A percentile compares a stretch with the other conserved stretches of the same genome.
Conservation (phyloP, 2,113 vertebrate genomes). For the Typhlomys cinereus region DNA sequence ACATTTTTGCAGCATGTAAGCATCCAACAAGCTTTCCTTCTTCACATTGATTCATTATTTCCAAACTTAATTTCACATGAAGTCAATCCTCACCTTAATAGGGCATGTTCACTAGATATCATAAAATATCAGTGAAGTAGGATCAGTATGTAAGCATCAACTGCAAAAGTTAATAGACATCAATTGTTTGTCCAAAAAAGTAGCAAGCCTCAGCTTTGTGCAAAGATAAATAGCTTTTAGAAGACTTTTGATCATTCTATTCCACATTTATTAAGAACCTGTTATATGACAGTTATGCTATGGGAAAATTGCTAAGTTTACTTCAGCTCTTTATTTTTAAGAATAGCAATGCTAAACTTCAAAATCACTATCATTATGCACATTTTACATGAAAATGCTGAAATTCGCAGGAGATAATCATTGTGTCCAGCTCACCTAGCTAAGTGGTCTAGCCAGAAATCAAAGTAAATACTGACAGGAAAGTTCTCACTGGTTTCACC, state of each 20-base stretch:
- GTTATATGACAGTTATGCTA: not conserved
- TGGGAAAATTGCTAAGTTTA: not conserved
- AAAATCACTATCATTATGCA: not conserved
- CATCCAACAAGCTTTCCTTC: not conserved
- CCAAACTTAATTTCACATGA: conserved; percentile 17
- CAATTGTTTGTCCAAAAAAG: not conserved
- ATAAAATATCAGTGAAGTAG: not conserved
- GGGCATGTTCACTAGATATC: not conserved
- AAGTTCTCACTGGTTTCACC: not conserved
- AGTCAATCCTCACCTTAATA: not conserved
- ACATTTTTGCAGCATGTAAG: not conserved
- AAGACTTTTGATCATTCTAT: not conserved
- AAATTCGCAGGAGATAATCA: not conserved
- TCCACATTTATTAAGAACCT: not conserved
- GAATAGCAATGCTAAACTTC: not conserved
- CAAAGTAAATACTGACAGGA: not conserved
- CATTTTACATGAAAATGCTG: not conserved
- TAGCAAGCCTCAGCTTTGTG: not conserved
- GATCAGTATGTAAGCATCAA: not conserved
- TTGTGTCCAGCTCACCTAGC: not conserved
- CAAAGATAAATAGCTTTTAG: not conserved
- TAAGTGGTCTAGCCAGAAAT: not conserved
- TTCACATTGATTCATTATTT: not conserved
- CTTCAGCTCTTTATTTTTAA: not conserved
- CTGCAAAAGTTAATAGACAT: not conserved